Conservation (phyloP, 2,888 invertebrate genomes). For the Branchellion lobata region DNA sequence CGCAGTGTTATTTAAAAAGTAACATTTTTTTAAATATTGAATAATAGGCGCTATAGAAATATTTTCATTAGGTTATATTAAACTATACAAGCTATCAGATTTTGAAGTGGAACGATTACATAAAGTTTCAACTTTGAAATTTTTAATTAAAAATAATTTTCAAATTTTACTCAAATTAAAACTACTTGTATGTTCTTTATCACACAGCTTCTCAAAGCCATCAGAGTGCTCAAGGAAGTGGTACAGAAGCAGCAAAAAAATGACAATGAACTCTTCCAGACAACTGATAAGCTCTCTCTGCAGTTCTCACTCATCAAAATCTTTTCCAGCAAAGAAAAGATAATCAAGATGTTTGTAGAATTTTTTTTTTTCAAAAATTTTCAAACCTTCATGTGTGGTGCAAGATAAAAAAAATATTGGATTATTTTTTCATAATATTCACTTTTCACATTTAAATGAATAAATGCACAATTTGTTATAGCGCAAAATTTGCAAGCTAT, state of each 20-base stretch:
- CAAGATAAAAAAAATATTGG: too few species aligned
- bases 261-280: constrained; percentile 48
- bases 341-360: constrained; percentile 26
- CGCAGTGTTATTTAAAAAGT: too few species aligned
- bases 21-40: too few species aligned
- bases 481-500: neutral
- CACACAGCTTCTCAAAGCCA: constrained; percentile 40
- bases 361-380: neutral
- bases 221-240: constrained; percentile 48
- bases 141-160: too few species aligned
- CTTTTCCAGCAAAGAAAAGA: constrained; percentile 48
- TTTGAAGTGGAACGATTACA: too few species aligned
- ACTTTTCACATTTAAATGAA: neutral
- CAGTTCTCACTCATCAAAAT: constrained; percentile 55
- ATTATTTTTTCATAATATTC: neutral
- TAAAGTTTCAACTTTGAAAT: too few species aligned
- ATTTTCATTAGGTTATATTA: too few species aligned
- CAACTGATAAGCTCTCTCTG: constrained; percentile 53
- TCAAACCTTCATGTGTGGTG: neutral
- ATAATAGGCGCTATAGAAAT: too few species aligned
- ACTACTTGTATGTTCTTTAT: too few species aligned
- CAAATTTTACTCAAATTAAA: too few species aligned
- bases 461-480: neutral
- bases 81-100: too few species aligned
- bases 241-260: constrained; percentile 39